Conservation (phyloP, 23 tunicate genomes). For the Phallusia fumigata region DNA sequence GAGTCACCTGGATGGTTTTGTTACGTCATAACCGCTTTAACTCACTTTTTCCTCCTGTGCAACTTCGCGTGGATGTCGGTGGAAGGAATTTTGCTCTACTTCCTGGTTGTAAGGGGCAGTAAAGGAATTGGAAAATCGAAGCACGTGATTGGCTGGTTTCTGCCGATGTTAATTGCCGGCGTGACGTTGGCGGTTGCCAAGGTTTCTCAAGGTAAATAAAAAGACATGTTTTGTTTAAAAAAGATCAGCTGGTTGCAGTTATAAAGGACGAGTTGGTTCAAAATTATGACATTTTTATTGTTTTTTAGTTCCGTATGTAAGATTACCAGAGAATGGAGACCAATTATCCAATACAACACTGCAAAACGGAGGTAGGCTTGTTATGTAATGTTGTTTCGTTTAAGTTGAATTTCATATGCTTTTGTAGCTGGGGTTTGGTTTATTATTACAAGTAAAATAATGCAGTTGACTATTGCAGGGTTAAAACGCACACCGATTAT, state of each 20-base stretch:
- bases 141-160: constrained; percentile 27
- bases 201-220: constrained; percentile 1
- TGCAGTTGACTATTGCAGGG: no score
- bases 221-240: no score
- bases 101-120: background rate
- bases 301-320: background rate
- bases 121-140: constrained; percentile 28
- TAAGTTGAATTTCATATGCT: no score
- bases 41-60: constrained; percentile 26
- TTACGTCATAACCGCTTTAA: background rate
- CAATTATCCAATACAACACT: background rate
- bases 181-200: constrained; percentile 13
- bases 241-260: background rate
- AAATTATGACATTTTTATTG: background rate
- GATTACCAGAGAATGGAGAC: background rate
- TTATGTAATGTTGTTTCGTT: no score
- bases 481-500: no score
- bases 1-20: constrained; percentile 3
- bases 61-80: constrained; percentile 35
- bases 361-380: no score
- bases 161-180: constrained; percentile 18
- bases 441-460: no score
- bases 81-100: constrained; percentile 23
- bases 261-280: background rate
- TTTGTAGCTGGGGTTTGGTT: no score